These are phyloP conservation scores for Premnoplex brunnescens DNA, from an alignment of 2,797 vertebrate genomes.

Conservation along the genomic window DNA sequence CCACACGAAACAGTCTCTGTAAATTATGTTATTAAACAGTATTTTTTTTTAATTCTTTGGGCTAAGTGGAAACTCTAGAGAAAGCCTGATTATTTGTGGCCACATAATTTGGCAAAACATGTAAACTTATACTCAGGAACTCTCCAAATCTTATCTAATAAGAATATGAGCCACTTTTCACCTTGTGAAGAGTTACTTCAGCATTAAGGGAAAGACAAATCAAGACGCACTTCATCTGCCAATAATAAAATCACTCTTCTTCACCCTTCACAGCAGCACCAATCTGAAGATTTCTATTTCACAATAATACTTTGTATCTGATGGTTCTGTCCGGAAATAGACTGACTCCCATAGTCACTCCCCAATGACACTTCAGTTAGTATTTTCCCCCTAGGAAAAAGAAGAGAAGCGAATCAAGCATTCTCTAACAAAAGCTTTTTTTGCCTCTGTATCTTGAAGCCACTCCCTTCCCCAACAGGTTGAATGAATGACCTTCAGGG, in stretches of 20 bases:
- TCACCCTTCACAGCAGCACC: background rate
- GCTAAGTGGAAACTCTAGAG: background rate
- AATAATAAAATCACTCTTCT: background rate
- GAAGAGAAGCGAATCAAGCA: background rate
- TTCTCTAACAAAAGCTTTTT: background rate
- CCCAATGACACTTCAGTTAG: background rate
- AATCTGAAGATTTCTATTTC: background rate
- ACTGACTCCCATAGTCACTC: background rate
- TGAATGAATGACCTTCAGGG: background rate
- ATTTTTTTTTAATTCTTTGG: background rate
- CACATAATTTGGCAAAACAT: background rate
- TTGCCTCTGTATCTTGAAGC: background rate
- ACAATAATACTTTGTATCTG: background rate
- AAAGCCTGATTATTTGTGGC: background rate
- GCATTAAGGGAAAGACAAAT: background rate
- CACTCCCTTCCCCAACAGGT: background rate
- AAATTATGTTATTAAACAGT: background rate
- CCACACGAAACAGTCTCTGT: background rate
- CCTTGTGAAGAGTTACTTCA: background rate
- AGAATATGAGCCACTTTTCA: background rate
- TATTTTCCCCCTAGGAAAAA: background rate
- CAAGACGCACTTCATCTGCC: background rate
- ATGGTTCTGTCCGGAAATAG: background rate
- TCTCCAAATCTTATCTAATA: background rate
- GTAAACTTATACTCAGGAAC: background rate